Evolutionary conservation across 35 echinoderm and acorn worm genomes (phyloP).

Genomic region (Hemicentrotus pulcherrimus): DNA sequence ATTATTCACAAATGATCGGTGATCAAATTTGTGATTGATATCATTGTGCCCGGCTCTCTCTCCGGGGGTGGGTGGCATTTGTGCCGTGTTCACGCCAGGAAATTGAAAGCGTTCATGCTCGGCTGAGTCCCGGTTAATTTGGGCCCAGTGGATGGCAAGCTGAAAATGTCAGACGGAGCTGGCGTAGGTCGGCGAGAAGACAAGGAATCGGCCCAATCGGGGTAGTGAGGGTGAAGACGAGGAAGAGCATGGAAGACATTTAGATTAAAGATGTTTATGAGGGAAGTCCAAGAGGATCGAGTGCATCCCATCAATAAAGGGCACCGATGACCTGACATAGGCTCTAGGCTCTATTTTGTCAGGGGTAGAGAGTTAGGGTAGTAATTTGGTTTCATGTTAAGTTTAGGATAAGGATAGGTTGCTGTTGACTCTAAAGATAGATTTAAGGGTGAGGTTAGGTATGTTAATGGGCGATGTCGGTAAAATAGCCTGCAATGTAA

Average conservation of each 20-base stretch:
- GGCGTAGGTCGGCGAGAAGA: not conserved
- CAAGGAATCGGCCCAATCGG: too few species aligned
- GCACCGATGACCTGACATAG: not conserved
- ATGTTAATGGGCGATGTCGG: too few species aligned
- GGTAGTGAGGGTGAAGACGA: not conserved
- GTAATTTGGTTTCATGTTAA: not conserved
- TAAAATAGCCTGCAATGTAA: too few species aligned
- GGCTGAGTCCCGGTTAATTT: not conserved
- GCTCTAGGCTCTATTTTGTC: not conserved
- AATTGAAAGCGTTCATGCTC: not conserved
- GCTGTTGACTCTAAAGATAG: too few species aligned
- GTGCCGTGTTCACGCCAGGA: not conserved
- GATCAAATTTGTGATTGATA: constrained; percentile 19
- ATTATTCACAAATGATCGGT: constrained; percentile 18
- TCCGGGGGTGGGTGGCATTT: not conserved
- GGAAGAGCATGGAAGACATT: not conserved
- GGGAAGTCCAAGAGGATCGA: not conserved
- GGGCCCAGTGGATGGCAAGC: not conserved
- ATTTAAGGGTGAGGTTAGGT: too few species aligned
- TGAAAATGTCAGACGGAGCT: not conserved
- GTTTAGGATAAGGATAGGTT: not conserved
- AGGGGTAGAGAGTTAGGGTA: not conserved
- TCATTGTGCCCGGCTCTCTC: not conserved
- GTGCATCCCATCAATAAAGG: not conserved
- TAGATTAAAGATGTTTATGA: not conserved